Base-by-base conservation (phyloP, 2,113 vertebrate genomes). In the Eleginops maclovinus region DNA sequence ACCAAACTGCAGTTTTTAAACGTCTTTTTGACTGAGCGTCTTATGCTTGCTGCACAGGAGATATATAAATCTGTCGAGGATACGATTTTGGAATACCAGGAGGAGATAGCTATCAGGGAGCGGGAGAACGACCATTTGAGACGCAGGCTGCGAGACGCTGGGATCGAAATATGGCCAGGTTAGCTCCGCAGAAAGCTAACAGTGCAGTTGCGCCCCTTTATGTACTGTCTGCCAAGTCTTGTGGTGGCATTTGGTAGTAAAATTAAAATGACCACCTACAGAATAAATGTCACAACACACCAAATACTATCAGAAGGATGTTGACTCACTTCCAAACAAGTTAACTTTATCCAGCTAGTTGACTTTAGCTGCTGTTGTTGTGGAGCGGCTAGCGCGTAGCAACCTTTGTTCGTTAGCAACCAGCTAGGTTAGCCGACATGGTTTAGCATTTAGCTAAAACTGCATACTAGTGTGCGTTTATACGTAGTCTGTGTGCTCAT, bases 1-100 rank as follows among this genome's bases (percentile, higher is more conserved):
- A 93, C 94, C 56, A 95, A 94, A 80, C 56, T 94, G 46, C 93
- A 95, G 79, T 91, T 93, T 79, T 41, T 95, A 28, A 94, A 93
- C 83, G 89, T 94, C 13, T 93, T 94, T 56, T 28, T 95, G 74
- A 94, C 94, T 9, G 94, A 95, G 63, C 92, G 93, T 4, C 91
- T 95, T 49, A 94, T 93, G 92, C 88, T 94, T 22, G 94, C 93
- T 3, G 94, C 94, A 13, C 94, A 95, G 74, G 94, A 95, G 62
- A 95, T 95, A 43, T 94, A 94, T 63, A 95, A 95, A 24, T 93
- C 93, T 0, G 94, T 94, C 1, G 94, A 95, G 75, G 93, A 94
- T 41, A 93, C 93, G 0, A 92, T 95, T 49, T 68, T 92, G 66
- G 93, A 95, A 81, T 95, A 94, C 72, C 93, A 94, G 77, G 93